A percentile compares a stretch with the other conserved stretches of the same genome.
phyloP scores from a whole-genome alignment of 2,797 vertebrate species.

The Helicolenus hilgendorfi region DNA sequence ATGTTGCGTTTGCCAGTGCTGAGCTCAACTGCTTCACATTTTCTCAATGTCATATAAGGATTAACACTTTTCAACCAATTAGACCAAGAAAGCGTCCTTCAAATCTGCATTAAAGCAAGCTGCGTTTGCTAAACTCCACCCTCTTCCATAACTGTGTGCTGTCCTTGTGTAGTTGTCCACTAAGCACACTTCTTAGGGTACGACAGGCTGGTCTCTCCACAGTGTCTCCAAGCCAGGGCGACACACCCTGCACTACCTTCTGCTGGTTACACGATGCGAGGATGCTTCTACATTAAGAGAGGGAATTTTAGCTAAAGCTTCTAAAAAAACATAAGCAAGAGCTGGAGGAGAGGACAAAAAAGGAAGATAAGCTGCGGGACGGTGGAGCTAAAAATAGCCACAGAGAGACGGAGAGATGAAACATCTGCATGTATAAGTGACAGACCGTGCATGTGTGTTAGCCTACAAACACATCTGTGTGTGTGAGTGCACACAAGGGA shows the following conservation, averaged over 20 bases:
- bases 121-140: constrained; percentile 18
- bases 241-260: constrained; percentile 36
- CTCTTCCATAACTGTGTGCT: not conserved
- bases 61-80: constrained; percentile 53
- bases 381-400: constrained; percentile 60
- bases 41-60: constrained; percentile 56
- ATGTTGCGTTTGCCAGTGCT: not conserved
- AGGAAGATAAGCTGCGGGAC: constrained; percentile 30
- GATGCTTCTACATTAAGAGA: not conserved
- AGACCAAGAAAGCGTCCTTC: constrained; percentile 33
- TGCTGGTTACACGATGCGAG: constrained; percentile 12
- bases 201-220: constrained; percentile 38
- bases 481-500: not conserved
- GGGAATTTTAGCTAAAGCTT: constrained; percentile 16
- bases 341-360: not conserved
- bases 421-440: constrained; percentile 39
- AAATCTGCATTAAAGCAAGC: constrained; percentile 32
- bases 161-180: constrained; percentile 51
- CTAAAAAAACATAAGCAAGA: constrained; percentile 18
- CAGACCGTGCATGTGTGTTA: not conserved
- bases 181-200: constrained; percentile 44
- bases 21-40: constrained; percentile 11
- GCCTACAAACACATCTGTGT: constrained; percentile 15
- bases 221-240: constrained; percentile 17
- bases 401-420: constrained; percentile 29